Base-by-base conservation (phyloP, 2,888 invertebrate species). In the Diarsia dahlii region DNA sequence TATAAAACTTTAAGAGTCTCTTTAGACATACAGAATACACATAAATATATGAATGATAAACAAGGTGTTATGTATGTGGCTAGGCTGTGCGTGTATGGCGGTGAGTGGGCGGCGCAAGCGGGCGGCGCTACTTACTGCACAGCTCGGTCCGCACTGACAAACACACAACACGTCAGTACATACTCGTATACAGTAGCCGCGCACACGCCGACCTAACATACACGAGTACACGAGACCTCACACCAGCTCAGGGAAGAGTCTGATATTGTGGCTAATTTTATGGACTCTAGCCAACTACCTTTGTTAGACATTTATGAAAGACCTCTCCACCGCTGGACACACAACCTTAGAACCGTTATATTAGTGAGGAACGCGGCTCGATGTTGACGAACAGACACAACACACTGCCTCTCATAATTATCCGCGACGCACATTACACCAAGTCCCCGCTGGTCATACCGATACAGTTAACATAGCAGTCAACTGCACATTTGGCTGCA, bases 91-190 rank as follows among this genome's bases (percentile, higher is more conserved):
- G 50, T 15, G 23, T 10, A 62, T 3, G 39, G 39, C 39, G 39
- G 73, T 39, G 64, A 46, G 67, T 20, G n/a, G 58, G 80, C 46
- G 39, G 72, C 72, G 76, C 75, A 74, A 68, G 85, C 74, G 72
- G 74, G 82, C 84, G 87, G 90, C 89, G 81, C 84, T 92, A 96
- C 96, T 96, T 93, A 96, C 96, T 93, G 95, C 96, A 96, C 82
- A 95, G 92, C 72, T 96, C 96, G 93, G 95, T 95, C 94, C 95
- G 93, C 94, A 96, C 96, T 95, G 95, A 92, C 90, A 91, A 92
- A 90, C 91, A 91, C 92, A 92, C 88, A 91, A 91, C 89, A 84
- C 67, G 84, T 87, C 88, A 90, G 78, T 88, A 78, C 81, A 66
- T 62, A 28, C 28, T 28, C 28, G 28, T 28, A 48, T 23, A 67